These are phyloP conservation scores for Gorsachius magnificus DNA, from an alignment of 2,797 vertebrate genomes.

Conservation along the genomic window DNA sequence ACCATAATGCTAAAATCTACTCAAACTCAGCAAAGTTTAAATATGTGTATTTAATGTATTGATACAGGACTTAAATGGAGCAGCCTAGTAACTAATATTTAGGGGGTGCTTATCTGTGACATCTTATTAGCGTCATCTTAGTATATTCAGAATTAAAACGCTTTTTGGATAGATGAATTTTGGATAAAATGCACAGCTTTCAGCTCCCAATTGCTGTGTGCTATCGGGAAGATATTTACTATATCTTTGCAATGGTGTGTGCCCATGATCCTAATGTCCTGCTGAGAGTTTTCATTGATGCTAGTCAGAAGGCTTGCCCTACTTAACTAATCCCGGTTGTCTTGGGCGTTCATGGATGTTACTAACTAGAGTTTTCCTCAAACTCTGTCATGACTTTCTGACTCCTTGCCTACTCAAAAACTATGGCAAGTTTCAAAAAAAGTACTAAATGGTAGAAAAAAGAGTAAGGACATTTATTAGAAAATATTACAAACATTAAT, in stretches of 20 bases:
- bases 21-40: neutral
- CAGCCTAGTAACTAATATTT: neutral
- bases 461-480: neutral
- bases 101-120: neutral
- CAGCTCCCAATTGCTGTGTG: neutral
- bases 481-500: neutral
- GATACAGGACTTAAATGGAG: neutral
- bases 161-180: neutral
- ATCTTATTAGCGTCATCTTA: neutral
- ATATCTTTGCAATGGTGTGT: neutral
- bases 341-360: neutral
- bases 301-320: neutral
- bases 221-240: neutral
- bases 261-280: neutral
- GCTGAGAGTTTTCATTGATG: neutral
- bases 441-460: neutral
- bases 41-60: neutral
- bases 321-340: neutral
- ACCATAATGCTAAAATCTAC: neutral
- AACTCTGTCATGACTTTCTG: neutral
- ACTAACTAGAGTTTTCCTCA: neutral
- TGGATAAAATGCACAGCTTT: neutral
- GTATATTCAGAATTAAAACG: neutral
- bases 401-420: neutral
- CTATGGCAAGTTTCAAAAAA: neutral